Evolutionary conservation across 2,113 vertebrate genomes (phyloP).

Genomic region (Helogale parvula): DNA sequence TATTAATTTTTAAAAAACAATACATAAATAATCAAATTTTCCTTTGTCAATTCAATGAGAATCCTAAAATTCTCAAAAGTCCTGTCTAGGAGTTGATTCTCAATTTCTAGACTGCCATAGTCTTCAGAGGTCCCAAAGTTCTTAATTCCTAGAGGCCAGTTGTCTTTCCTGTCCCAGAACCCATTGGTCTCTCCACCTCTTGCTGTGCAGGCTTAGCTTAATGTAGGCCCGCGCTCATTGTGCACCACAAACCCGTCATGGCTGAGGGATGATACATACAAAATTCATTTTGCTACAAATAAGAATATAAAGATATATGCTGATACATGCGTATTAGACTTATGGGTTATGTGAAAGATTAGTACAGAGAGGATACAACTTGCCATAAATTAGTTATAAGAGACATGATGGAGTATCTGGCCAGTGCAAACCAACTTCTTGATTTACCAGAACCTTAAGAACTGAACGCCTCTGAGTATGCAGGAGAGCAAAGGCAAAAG

Average conservation of each 20-base stretch:
- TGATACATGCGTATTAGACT: not conserved
- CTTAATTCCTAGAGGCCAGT: not conserved
- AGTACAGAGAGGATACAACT: slow-evolving; percentile 3
- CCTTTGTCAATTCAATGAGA: not conserved
- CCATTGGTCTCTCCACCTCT: not conserved
- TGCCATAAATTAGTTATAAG: not conserved
- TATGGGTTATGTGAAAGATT: not conserved
- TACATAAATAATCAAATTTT: not conserved
- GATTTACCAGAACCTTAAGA: not conserved
- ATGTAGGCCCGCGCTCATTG: not conserved
- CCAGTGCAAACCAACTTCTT: not conserved
- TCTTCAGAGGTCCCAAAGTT: not conserved
- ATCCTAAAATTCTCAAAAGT: not conserved
- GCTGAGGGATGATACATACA: not conserved
- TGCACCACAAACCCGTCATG: not conserved
- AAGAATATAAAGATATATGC: not conserved
- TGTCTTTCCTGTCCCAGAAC: not conserved
- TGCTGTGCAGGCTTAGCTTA: not conserved
- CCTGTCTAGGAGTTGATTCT: not conserved
- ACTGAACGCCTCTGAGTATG: not conserved
- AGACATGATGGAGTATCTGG: not conserved
- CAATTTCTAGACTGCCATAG: not conserved
- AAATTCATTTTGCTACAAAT: not conserved
- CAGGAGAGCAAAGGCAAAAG: not conserved
- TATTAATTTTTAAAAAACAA: not conserved